Conservation (phyloP, 2,888 invertebrate genomes). For the Dryomyza anilis region DNA sequence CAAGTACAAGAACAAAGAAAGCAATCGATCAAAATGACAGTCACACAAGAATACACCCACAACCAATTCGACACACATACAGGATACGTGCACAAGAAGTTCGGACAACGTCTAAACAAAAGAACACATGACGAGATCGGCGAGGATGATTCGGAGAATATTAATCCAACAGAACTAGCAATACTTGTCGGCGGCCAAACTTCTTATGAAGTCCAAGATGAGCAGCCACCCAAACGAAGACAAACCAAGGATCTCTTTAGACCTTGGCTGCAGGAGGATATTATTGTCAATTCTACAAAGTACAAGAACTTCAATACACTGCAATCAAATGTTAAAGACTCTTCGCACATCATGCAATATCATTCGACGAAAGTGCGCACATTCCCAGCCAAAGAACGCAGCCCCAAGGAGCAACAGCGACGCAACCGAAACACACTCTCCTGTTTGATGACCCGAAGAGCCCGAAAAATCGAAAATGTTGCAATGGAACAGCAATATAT, state of each 20-base stretch:
- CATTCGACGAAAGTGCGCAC: conserved; percentile 44
- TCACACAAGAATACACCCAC: conserved; percentile 34
- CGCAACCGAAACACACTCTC: conserved; percentile 45
- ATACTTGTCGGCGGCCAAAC: too few species aligned
- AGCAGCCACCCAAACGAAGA: conserved; percentile 35
- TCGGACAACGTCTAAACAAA: not conserved
- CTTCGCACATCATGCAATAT: conserved; percentile 33
- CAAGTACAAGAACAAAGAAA: not conserved
- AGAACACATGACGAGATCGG: not conserved
- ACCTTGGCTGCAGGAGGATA: conserved; percentile 40
- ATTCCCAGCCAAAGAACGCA: conserved; percentile 34
- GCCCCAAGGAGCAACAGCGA: conserved; percentile 42
- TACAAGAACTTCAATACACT: not conserved
- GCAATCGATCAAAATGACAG: not conserved
- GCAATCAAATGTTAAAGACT: too few species aligned
- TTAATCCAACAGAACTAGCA: too few species aligned
- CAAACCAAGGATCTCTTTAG: conserved; percentile 36
- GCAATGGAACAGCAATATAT: conserved; percentile 40
- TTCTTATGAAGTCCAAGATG: too few species aligned
- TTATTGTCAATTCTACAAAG: not conserved
- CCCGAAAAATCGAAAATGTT: conserved; percentile 41
- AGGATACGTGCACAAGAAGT: conserved; percentile 41
- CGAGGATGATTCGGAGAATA: too few species aligned
- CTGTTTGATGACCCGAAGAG: conserved; percentile 40
- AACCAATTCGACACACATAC: conserved; percentile 39